These are phyloP conservation scores for Ictidomys tridecemlineatus DNA, from an alignment of 2,113 vertebrate species.

Conservation along the genomic window DNA sequence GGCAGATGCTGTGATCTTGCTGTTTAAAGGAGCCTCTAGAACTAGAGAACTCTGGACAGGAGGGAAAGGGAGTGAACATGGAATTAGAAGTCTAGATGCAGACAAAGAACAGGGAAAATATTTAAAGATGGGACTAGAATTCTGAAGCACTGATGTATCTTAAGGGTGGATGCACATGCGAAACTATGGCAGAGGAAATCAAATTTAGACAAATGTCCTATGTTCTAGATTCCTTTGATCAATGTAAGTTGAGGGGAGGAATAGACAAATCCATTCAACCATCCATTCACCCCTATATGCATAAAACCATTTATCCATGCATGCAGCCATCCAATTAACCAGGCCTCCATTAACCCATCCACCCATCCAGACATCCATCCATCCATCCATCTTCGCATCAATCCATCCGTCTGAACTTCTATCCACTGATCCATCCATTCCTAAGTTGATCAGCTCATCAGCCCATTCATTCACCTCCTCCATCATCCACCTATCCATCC, in stretches of 20 bases:
- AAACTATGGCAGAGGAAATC: no score
- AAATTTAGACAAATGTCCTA: neutral
- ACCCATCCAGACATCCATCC: neutral
- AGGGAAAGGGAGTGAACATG: neutral
- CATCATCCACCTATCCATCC: neutral
- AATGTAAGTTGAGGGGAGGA: neutral
- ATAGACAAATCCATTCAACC: neutral
- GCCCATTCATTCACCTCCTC: neutral
- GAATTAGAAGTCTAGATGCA: neutral
- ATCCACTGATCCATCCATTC: neutral
- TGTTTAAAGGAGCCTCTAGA: neutral
- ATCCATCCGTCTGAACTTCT: no score
- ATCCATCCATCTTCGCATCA: neutral
- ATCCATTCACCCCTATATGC: neutral
- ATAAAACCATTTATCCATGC: no score
- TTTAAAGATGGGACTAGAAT: neutral
- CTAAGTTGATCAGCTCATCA: neutral
- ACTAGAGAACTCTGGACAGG: neutral
- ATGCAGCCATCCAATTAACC: neutral
- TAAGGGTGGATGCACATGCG: accelerated
- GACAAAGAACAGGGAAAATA: neutral
- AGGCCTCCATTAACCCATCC: neutral
- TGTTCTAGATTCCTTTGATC: neutral
- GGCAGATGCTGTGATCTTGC: neutral
- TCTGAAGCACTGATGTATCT: neutral